Evolutionary conservation across 1,140 invertebrate genomes (phyloP), one percentile per base, ranked within the genome.

Genomic region (Trichonephila clavipes): DNA sequence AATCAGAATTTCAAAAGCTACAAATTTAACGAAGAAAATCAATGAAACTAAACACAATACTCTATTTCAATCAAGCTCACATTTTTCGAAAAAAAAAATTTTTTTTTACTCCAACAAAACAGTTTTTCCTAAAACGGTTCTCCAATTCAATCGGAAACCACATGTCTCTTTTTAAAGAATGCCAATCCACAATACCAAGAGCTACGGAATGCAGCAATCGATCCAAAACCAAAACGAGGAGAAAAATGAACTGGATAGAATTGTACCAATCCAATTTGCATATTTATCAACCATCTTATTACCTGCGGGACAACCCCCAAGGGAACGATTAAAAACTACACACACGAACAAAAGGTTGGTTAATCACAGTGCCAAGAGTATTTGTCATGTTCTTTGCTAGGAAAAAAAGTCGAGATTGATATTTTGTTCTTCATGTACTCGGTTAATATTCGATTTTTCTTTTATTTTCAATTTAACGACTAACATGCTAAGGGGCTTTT

Each of bases 251-350:
- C 16, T 61, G 40, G 90, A 91, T 77, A 87, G 90, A 87, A 92
- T 72, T 92, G 90, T 87, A 34, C 62, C 40, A 24, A 86, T 59
- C 16, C 83, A 92, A 92, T 92, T 92, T 92, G 82, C 81, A 92
- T 92, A 87, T 87, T 87, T 92, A 92, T 92, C 83, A 92, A 86
- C 62, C 83, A 72, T 59, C 81, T 72, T 86, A 86, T 72, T 92
- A 91, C 89, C 89, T 91, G 89, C n/a, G 51, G 89, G 89, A 77
- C n/a, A 28, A 14, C 19, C 8, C 72, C 77, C 77, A n/a, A 19
- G 72, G 89, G 89, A 91, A 24, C 77, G 89, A 91, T 91, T 91
- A 91, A 83, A 82, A 91, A 91, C 16, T 83, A n/a, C 77, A 14
- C 34, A 19, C n/a, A 24, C 28, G 59, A 83, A 82, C 34, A 91